Evolutionary conservation across 2,888 invertebrate species (phyloP), one percentile per base, ranked within the genome.

Genomic region (Oconnorella tubifera): DNA sequence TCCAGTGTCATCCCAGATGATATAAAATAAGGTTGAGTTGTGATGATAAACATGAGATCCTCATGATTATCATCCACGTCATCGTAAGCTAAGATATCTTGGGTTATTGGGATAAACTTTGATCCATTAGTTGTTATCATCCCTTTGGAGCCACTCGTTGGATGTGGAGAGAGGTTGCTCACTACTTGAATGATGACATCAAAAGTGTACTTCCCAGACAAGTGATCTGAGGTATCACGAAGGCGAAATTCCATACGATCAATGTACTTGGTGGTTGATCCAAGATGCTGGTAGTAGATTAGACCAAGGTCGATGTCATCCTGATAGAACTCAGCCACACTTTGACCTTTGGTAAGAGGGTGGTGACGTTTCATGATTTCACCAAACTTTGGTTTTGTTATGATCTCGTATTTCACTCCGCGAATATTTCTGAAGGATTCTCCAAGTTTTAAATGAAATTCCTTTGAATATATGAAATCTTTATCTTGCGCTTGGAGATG

Each of bases 201-300:
- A 48, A 80, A 76, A 23, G 72, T 73, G 63, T 79, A 75, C 25
- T 74, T 67, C 6, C 73, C 73, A 0, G 81, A 81, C 19, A 80
- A 79, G 19, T 77, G 78, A 27, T 75, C 77, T 59, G 77, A 76
- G 56, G 76, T 73, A 67, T 82, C 81, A 56, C 73, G 66, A 3
- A 82, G 70, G 1, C 75, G 74, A 67, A 81, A 76, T 60, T 76
- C 73, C 69, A 82, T 78, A 19, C 71, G 70, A 68, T 82, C 82
- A 2, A 68, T 61, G 61, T 76, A 76, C 32, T 73, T 71, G 65
- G 77, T 78, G 61, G 69, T 64, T 58, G 73, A 73, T 10, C 78
- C 79, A 56, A 75, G 70, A 69, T 81, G 81, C 33, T 76, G 74
- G 67, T 81, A 82, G 69, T 78, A 81, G 32, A 82, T 75, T 56